A percentile compares a stretch with the other conserved stretches of the same genome.
These are phyloP conservation scores for Anas platyrhynchos DNA, from an alignment of 2,113 vertebrate genomes.

Conservation along the genomic window DNA sequence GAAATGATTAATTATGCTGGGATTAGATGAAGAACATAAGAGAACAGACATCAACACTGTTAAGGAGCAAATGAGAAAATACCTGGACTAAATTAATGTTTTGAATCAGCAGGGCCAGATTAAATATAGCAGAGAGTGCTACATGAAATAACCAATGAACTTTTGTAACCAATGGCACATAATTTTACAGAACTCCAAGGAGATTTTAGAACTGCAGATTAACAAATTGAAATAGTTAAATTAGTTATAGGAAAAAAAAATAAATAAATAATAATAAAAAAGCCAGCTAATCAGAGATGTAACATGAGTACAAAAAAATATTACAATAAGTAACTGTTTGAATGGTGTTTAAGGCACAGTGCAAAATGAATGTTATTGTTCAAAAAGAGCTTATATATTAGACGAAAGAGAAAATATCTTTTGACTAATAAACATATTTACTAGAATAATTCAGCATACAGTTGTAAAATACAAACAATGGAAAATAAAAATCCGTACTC, in stretches of 20 bases:
- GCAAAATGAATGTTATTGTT: neutral
- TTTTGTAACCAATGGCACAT: conserved; percentile 33
- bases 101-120: conserved; percentile 10
- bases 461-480: neutral
- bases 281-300: neutral
- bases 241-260: neutral
- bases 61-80: conserved; percentile 52
- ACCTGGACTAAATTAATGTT: conserved; percentile 52
- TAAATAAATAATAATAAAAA: neutral
- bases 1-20: conserved; percentile 61
- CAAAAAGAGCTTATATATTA: neutral
- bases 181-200: neutral
- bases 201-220: neutral
- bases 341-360: neutral
- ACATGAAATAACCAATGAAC: conserved; percentile 31
- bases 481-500: neutral
- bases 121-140: neutral
- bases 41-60: conserved; percentile 18
- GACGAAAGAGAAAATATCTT: neutral
- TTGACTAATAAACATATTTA: neutral
- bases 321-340: neutral
- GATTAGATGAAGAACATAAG: conserved; percentile 46
- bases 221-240: neutral
- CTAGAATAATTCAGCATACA: neutral
- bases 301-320: neutral